A percentile compares a stretch with the other conserved stretches of the same genome.
phyloP scores from a whole-genome alignment of 2,888 invertebrate species.

The Nezara viridula region DNA sequence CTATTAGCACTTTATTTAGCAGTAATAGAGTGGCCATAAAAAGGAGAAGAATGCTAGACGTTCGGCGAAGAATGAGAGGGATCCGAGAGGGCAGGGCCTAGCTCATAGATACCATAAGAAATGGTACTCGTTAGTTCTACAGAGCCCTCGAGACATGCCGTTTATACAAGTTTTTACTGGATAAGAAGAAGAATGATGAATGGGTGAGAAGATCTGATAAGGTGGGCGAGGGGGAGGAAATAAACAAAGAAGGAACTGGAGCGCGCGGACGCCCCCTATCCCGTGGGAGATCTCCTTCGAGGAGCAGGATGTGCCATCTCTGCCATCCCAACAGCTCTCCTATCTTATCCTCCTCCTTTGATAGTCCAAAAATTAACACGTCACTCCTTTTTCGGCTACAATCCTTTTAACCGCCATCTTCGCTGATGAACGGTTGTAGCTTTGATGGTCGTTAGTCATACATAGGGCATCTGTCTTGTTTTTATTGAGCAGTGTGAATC shows the following conservation, averaged over 20 bases:
- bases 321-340: not conserved
- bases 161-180: constrained; percentile 33
- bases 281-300: constrained; percentile 10
- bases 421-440: not conserved
- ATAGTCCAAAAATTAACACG: constrained; percentile 21
- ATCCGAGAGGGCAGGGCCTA: constrained; percentile 34
- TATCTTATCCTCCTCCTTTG: not conserved
- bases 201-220: constrained; percentile 50
- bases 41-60: not conserved
- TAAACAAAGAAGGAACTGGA: constrained; percentile 48
- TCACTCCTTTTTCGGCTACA: constrained; percentile 34
- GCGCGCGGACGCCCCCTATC: constrained; percentile 34
- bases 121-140: constrained; percentile 14
- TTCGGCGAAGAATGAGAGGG: not conserved
- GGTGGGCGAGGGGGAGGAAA: not conserved
- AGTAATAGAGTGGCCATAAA: not conserved
- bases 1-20: constrained; percentile 9
- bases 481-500: not conserved
- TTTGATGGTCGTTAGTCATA: not conserved
- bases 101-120: constrained; percentile 10
- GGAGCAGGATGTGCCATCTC: constrained; percentile 18
- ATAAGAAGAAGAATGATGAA: constrained; percentile 42
- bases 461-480: not conserved
- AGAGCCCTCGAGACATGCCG: constrained; percentile 34
- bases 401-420: not conserved